Conservation (phyloP, 2,888 invertebrate genomes). For the Hydraecia micacea region DNA sequence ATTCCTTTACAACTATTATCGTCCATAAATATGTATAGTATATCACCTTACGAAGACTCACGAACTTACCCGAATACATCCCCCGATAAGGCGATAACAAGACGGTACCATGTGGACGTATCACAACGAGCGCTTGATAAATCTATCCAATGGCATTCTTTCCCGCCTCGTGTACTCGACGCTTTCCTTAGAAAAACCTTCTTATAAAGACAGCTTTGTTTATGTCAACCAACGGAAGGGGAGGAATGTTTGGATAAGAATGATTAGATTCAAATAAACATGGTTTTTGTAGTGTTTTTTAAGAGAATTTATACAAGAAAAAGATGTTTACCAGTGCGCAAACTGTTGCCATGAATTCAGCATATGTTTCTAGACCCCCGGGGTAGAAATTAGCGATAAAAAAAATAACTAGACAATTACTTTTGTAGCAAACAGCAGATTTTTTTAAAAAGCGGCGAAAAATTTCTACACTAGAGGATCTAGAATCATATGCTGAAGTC, state of each 20-base stretch:
- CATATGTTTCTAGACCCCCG: background rate
- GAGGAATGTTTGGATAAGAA: background rate
- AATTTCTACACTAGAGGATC: no score
- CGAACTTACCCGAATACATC: constrained; percentile 40
- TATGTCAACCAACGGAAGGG: background rate
- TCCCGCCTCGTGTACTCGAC: constrained; percentile 16
- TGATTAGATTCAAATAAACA: background rate
- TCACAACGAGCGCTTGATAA: constrained; percentile 56
- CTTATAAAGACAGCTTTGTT: constrained; percentile 15
- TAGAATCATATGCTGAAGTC: no score
- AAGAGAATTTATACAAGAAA: background rate
- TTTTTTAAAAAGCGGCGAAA: no score
- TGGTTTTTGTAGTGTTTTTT: background rate
- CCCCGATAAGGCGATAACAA: constrained; percentile 50
- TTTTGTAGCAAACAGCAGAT: no score
- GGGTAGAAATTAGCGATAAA: no score
- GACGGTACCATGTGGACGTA: constrained; percentile 27
- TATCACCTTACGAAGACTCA: constrained; percentile 14
- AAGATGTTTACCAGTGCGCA: no score
- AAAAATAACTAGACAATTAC: no score
- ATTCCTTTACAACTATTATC: background rate
- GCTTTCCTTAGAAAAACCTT: constrained; percentile 31
- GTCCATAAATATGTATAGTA: background rate
- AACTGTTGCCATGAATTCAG: background rate
- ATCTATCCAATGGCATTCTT: constrained; percentile 56